Evolutionary conservation across 2,797 vertebrate species (phyloP).

Genomic region (Graptemys geographica): DNA sequence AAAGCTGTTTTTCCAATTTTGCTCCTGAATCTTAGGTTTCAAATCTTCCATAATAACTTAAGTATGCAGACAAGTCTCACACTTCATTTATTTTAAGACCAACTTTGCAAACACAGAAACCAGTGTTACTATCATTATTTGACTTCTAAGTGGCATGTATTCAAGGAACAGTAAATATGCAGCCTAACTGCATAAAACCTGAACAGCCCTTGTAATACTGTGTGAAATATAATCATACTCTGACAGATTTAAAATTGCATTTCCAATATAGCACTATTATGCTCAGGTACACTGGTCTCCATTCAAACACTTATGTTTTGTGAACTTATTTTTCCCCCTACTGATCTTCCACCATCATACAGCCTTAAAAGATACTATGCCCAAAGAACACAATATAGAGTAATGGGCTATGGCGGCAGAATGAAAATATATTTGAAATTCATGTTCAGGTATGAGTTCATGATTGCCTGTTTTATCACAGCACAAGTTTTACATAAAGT

Average conservation of each 20-base stretch:
- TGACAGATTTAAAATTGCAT: conserved; percentile 11
- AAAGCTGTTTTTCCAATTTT: neutral
- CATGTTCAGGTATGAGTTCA: neutral
- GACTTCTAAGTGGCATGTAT: conserved; percentile 52
- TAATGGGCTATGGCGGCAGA: neutral
- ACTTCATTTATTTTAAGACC: conserved; percentile 68
- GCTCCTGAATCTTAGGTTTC: neutral
- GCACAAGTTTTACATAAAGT: neutral
- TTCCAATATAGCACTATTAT: conserved; percentile 30
- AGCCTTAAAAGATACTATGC: neutral
- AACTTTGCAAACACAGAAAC: conserved; percentile 64
- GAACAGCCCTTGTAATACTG: neutral
- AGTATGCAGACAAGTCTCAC: conserved; percentile 15
- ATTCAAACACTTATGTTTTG: neutral
- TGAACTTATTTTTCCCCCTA: neutral
- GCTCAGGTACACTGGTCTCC: neutral
- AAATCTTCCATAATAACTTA: neutral
- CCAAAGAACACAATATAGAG: neutral
- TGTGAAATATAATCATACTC: conserved; percentile 21
- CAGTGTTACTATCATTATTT: conserved; percentile 68
- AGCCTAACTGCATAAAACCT: conserved; percentile 64
- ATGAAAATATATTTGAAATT: neutral
- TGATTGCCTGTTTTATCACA: neutral
- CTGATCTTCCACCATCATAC: neutral
- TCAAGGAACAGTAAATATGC: conserved; percentile 71